phyloP scores from a whole-genome alignment of 2,113 vertebrate species.

The pig (Sus scrofa) region T2T-Sscrofa CM000823.6:46032501-46033000 shows the following conservation, averaged over 20 bases:
- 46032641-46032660: background rate
- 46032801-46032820: background rate
- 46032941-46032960: background rate
- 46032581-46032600: slow-evolving; percentile 34
- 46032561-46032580: background rate
- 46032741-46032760: background rate
- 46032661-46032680: background rate
- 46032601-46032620: background rate
- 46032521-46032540: background rate
- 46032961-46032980: background rate
- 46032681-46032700: background rate
- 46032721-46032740: background rate
- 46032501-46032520: slow-evolving; percentile 28
- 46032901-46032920: background rate
- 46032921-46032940: background rate
- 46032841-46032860: slow-evolving; percentile 1
- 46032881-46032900: background rate
- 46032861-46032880: background rate
- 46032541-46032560: slow-evolving; percentile 32
- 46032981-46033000: no score
- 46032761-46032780: background rate
- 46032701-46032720: background rate
- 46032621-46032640: background rate
- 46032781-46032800: background rate
- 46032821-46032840: background rate